Evolutionary conservation across 1,140 invertebrate species (phyloP).

Genomic region (Drosophila subobscura): DNA sequence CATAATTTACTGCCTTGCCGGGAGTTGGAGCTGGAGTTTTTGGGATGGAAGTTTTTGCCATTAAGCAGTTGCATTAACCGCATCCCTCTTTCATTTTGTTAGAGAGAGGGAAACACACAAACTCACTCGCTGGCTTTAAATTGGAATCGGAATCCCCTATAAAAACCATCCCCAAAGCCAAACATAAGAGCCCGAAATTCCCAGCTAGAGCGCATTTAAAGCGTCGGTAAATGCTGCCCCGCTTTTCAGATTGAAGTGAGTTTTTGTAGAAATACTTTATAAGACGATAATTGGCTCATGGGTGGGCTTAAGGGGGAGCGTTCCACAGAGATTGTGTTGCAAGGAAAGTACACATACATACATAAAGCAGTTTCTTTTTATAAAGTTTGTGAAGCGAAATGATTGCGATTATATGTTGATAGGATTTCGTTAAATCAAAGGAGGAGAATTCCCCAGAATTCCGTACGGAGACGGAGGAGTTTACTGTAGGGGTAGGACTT

Average conservation of each 20-base stretch:
- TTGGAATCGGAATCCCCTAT: background rate
- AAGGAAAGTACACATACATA: too few species aligned
- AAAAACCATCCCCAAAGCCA: too few species aligned
- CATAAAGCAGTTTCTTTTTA: background rate
- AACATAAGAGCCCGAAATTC: background rate
- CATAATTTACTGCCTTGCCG: constrained; percentile 56
- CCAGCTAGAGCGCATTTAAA: constrained; percentile 22
- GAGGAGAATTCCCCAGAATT: too few species aligned
- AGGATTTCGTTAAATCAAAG: too few species aligned
- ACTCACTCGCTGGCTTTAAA: constrained; percentile 19
- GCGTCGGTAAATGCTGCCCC: constrained; percentile 3
- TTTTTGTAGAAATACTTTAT: constrained; percentile 11
- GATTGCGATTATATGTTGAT: too few species aligned
- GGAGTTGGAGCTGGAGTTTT: background rate
- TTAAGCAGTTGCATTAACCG: constrained; percentile 51
- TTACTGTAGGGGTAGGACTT: too few species aligned
- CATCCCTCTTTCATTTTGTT: background rate
- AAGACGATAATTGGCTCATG: constrained; percentile 15
- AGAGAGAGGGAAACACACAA: background rate
- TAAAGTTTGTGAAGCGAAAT: background rate
- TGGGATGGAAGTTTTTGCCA: constrained; percentile 5
- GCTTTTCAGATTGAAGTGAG: constrained; percentile 1
- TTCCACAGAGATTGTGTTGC: background rate
- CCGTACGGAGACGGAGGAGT: too few species aligned
- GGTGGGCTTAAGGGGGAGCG: background rate